Evolutionary conservation across 2,888 invertebrate species (phyloP).

Genomic region (Phaonia tiefii): DNA sequence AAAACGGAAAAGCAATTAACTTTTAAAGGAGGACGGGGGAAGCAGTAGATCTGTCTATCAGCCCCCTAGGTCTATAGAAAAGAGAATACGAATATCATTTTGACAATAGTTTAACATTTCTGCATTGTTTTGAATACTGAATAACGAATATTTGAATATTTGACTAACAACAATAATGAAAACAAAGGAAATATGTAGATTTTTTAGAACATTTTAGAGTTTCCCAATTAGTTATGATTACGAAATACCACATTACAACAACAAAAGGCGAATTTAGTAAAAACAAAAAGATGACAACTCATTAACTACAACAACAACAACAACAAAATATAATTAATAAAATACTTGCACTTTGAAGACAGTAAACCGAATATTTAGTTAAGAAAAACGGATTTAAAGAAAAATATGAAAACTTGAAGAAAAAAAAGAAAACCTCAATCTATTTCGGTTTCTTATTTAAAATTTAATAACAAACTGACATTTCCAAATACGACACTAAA

Average conservation of each 20-base stretch:
- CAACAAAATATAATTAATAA: conserved; percentile 15
- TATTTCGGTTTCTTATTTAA: conserved; percentile 68
- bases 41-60: no score
- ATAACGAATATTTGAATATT: no score
- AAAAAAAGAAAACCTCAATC: conserved; percentile 65
- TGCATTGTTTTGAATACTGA: conserved; percentile 19
- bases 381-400: conserved; percentile 34
- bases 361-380: conserved; percentile 37
- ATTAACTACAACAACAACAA: conserved; percentile 25
- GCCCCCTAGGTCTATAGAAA: no score
- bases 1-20: conserved; percentile 24
- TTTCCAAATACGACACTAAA: conserved; percentile 29
- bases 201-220: conserved; percentile 44
- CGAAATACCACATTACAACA: conserved; percentile 47
- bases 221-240: conserved; percentile 54
- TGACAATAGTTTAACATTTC: conserved; percentile 62
- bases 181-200: conserved; percentile 24
- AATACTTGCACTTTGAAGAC: conserved; percentile 20
- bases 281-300: conserved; percentile 3
- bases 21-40: no score
- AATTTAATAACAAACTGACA: conserved; percentile 45
- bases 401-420: conserved; percentile 24
- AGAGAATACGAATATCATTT: conserved; percentile 58
- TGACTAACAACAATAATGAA: no score
- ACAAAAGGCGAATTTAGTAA: conserved; percentile 59